Percentiles rank a stretch among this genome's conserved stretches.
Evolutionary conservation across 2,888 invertebrate species (phyloP).

Genomic region (Epicampocera succincta): DNA sequence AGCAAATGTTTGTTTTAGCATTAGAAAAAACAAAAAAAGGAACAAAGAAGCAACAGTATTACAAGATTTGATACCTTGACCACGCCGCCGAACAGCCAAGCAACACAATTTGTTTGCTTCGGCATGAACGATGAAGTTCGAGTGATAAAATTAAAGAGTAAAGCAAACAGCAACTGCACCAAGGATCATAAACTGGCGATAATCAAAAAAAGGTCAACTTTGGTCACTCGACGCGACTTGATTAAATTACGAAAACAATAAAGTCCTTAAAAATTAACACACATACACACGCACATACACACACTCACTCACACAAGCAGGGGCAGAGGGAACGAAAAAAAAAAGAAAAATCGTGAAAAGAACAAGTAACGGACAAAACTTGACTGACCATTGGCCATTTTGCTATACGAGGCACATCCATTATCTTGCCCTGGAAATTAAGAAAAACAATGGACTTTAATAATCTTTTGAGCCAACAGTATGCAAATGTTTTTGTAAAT

Average conservation of each 20-base stretch:
- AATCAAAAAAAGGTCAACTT: slow-evolving; percentile 69
- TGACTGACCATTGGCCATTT: slow-evolving; percentile 68
- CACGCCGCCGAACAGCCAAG: not conserved
- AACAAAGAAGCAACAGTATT: slow-evolving; percentile 42
- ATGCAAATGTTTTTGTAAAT: slow-evolving; percentile 63
- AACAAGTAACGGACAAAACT: slow-evolving; percentile 59
- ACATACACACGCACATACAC: slow-evolving; percentile 43
- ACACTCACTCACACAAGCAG: slow-evolving; percentile 44
- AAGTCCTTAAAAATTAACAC: slow-evolving; percentile 49
- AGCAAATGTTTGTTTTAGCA: slow-evolving; percentile 60
- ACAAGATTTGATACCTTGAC: slow-evolving; percentile 61
- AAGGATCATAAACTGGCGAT: slow-evolving; percentile 29
- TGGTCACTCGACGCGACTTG: slow-evolving; percentile 61
- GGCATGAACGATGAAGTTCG: slow-evolving; percentile 53
- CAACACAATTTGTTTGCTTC: slow-evolving; percentile 57
- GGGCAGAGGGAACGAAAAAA: not conserved
- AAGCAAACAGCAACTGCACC: slow-evolving; percentile 22
- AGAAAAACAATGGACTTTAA: slow-evolving; percentile 62
- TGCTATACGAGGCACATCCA: slow-evolving; percentile 27
- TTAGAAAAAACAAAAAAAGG: slow-evolving; percentile 54
- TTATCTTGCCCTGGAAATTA: slow-evolving; percentile 66
- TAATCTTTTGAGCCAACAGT: slow-evolving; percentile 65
- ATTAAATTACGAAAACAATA: slow-evolving; percentile 65
- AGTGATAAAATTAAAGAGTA: slow-evolving; percentile 34
- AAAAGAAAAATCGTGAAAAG: not conserved